Evolutionary conservation across 2,797 vertebrate species (phyloP).

Genomic region (Coluber constrictor): DNA sequence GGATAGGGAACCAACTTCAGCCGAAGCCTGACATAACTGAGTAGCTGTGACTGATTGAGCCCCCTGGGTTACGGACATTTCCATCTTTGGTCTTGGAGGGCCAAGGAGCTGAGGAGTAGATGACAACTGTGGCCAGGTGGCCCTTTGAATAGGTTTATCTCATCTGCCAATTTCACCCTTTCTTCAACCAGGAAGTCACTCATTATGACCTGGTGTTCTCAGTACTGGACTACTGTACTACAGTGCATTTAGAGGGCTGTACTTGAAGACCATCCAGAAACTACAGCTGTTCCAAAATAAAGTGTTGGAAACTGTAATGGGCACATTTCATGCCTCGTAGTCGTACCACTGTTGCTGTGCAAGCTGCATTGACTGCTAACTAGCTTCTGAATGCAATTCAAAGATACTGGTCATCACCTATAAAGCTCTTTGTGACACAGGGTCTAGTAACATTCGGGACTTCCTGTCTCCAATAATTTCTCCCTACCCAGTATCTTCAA

Average conservation of each 20-base stretch:
- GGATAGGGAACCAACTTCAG: background rate
- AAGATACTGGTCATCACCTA: background rate
- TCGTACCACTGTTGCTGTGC: background rate
- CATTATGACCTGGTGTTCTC: background rate
- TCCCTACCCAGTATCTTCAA: background rate
- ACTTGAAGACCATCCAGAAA: background rate
- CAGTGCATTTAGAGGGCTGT: background rate
- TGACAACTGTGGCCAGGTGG: background rate
- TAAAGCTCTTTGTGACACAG: background rate
- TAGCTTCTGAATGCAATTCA: background rate
- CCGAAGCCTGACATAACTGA: background rate
- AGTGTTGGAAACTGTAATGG: background rate
- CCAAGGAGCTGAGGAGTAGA: background rate
- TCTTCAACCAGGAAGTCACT: background rate
- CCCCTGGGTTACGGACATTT: background rate
- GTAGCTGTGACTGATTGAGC: background rate
- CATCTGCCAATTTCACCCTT: background rate
- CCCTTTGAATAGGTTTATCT: background rate
- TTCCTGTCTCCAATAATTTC: background rate
- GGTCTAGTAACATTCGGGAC: background rate
- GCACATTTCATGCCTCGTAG: background rate
- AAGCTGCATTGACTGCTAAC: background rate
- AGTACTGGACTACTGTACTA: background rate
- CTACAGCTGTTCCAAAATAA: background rate
- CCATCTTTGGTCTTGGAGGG: background rate